These are phyloP conservation scores for Recurvirostra avosetta DNA, from an alignment of 2,113 vertebrate genomes.

Conservation along the genomic window DNA sequence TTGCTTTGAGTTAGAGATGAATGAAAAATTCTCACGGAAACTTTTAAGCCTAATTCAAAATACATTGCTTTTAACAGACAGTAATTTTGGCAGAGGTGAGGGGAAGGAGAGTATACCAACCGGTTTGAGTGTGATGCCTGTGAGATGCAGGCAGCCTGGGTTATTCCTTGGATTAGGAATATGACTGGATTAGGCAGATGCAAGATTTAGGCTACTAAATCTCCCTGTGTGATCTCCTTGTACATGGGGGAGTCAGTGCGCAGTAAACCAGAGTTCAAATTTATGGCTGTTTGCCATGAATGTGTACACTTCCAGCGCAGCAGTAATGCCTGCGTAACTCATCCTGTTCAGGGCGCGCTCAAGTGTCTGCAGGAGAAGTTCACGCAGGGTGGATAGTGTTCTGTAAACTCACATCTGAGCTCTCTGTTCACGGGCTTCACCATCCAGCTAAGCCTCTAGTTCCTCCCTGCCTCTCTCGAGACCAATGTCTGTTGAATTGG, in stretches of 20 bases:
- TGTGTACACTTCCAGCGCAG: neutral
- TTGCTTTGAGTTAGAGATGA: neutral
- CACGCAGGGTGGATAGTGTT: neutral
- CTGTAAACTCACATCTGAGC: neutral
- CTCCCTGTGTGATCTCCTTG: neutral
- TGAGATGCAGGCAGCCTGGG: neutral
- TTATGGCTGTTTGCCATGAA: neutral
- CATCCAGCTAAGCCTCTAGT: neutral
- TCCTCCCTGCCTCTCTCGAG: neutral
- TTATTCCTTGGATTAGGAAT: neutral
- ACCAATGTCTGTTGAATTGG: neutral
- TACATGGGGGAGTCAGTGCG: neutral
- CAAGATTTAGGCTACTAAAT: neutral
- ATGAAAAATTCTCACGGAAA: neutral
- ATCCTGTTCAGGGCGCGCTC: fast-evolving
- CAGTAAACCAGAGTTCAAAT: neutral
- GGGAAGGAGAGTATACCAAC: neutral
- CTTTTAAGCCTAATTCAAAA: neutral
- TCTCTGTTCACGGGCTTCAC: neutral
- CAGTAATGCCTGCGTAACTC: neutral
- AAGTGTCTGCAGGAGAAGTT: neutral
- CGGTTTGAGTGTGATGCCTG: neutral
- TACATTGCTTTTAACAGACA: neutral
- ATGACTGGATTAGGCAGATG: neutral
- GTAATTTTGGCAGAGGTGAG: neutral